These are phyloP conservation scores for Protula sp. DNA, from an alignment of 2,888 invertebrate genomes.

Conservation along the genomic window DNA sequence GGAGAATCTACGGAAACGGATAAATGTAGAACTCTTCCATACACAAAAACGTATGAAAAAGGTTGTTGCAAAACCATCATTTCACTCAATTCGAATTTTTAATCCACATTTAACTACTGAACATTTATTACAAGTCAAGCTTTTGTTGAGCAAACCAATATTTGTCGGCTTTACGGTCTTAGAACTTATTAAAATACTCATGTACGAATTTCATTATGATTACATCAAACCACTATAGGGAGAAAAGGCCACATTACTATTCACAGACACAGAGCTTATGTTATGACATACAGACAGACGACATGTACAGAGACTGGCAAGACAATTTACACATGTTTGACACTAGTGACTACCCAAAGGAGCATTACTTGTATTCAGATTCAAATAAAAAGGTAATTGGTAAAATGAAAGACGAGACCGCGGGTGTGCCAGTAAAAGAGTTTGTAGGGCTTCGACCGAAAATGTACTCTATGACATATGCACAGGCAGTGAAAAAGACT, in stretches of 20 bases:
- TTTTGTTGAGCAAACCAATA: background rate
- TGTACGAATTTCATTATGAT: background rate
- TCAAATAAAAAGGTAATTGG: background rate
- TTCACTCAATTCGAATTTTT: background rate
- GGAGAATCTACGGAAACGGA: background rate
- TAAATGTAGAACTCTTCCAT: background rate
- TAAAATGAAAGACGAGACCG: background rate
- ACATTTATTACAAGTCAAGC: background rate
- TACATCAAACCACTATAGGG: background rate
- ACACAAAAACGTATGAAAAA: background rate
- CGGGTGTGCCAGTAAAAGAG: background rate
- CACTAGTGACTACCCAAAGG: background rate
- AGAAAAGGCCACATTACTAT: background rate
- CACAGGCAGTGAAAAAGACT: background rate
- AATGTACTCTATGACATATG: background rate
- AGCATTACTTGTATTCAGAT: background rate
- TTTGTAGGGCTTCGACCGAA: background rate
- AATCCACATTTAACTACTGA: background rate
- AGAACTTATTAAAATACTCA: background rate
- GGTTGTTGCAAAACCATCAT: background rate
- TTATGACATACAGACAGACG: background rate
- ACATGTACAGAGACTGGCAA: background rate
- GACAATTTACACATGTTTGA: background rate
- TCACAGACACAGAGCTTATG: background rate
- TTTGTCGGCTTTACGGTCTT: background rate